Evolutionary conservation across 1,140 invertebrate species (phyloP), one percentile per base, ranked within the genome.

Genomic region (Lethocerus indicus): DNA sequence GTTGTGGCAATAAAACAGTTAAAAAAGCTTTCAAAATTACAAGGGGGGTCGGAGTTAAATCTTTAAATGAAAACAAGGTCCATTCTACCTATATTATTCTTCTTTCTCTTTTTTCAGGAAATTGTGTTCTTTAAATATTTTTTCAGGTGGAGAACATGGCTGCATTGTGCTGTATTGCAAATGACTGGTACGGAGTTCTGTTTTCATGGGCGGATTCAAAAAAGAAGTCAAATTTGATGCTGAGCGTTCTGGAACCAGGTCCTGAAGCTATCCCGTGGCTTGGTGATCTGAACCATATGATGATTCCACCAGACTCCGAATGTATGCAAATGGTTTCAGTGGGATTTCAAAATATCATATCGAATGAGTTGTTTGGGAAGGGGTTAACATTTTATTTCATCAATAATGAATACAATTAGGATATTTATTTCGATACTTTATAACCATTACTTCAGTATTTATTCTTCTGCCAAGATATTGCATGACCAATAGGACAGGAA

Each of bases 171-270:
- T 63, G 65, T 51, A 65, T 89, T 4, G 87, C 81, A 12, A 75
- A 81, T 1, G 81, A 91, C 56, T 96, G 91, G 92, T 96, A 79
- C 68, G 92, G 91, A 24, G 85, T 95, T 55, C 71, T 96, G 41
- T 88, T 91, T 60, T 91, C 90, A 0, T 94, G 87, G 81, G 85
- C 88, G 6, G 90, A 95, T 62, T 83, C 78, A 25, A 92, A 94
- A 59, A 94, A 95, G 59, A 93, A 94, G 62, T 94, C 90, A 0
- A 95, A 93, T 65, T 67, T 96, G 9, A 87, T 96, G 81, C 66
- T 96, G 5, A 90, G 87, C 12, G 70, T 90, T 12, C 71, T 96
- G 58, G 79, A 87, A 56, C 90, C 88, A 29, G 81, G 81, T 63
- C 55, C 59, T 23, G 74, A 87, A 63, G 72, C 82, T 2, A 76